phyloP scores from a whole-genome alignment of 2,888 invertebrate genomes.

The Opisthograptis luteolata region DNA sequence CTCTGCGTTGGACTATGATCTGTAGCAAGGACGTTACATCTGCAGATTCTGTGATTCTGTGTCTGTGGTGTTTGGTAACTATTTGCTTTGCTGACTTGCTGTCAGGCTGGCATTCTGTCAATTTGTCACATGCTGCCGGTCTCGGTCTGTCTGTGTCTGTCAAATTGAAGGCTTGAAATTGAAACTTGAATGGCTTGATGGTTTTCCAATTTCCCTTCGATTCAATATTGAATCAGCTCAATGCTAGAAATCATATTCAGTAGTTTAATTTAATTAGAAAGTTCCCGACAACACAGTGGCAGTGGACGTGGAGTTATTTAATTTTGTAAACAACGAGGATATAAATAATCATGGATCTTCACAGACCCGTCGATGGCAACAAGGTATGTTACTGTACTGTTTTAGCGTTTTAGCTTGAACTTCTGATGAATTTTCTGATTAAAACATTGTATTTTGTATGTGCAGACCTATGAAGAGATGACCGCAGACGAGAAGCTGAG shows the following conservation, averaged over 20 bases:
- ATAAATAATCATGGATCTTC: conserved; percentile 69
- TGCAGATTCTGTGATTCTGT: too few relatives aligned
- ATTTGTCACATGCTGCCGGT: too few relatives aligned
- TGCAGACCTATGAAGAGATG: conserved; percentile 89
- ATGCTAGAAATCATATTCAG: neutral
- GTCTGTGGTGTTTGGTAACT: too few relatives aligned
- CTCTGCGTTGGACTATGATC: too few relatives aligned
- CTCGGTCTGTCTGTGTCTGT: too few relatives aligned
- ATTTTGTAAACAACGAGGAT: neutral
- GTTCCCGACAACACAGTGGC: neutral
- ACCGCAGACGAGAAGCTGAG: conserved; percentile 91
- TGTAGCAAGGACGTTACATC: too few relatives aligned
- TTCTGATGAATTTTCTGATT: neutral
- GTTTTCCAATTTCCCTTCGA: too few relatives aligned
- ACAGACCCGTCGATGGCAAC: conserved; percentile 76
- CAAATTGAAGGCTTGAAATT: too few relatives aligned
- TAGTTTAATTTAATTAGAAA: neutral
- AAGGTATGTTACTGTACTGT: conserved; percentile 57
- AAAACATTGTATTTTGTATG: conserved; percentile 46
- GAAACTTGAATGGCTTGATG: too few relatives aligned
- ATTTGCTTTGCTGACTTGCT: too few relatives aligned
- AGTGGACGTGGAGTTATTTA: neutral
- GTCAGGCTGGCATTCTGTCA: too few relatives aligned
- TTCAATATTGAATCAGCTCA: too few relatives aligned
- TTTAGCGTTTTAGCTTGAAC: neutral